Evolutionary conservation across 2,797 vertebrate species (phyloP), one percentile per base, ranked within the genome.

Genomic region (Sorex maritimensis): DNA sequence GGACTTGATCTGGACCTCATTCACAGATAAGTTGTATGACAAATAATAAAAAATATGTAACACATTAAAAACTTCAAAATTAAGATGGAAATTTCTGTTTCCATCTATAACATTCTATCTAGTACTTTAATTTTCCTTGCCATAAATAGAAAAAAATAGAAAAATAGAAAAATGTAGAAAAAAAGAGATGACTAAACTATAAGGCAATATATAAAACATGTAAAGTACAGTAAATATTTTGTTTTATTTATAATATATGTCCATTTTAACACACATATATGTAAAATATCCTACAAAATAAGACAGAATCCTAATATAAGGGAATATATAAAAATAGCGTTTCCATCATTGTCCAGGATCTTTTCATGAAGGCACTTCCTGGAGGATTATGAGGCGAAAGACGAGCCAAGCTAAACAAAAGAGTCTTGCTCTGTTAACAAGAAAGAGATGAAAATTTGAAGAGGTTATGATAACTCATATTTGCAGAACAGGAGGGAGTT

Each of bases 21-120:
- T 41, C 58, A n/a, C 28, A 77, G 5, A n/a, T 1, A 34, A 93
- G 11, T 2, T 79, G 79, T 82, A 74, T 71, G 10, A 73, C 79
- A 78, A 93, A 58, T 80, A 81, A 77, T 52, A 80, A 93, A 81
- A 88, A 10, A 94, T 79, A 83, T 81, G 52, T 24, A 92, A 21
- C 28, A 23, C 34, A 44, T 52, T 92, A 95, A 92, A 90, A 94
- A 49, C 2, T 86, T 81, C 63, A 63, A 91, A 93, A 91, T 77
- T 91, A 82, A 81, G 88, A 81, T 17, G 65, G 0, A 74, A 2
- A 63, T 10, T 81, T 85, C 15, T 77, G 7, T 26, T 94, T 88
- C 38, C 72, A 83, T 34, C 41, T 8, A 87, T 61, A 21, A 73
- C 11, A 92, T 30, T 81, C 41, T 81, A 30, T 72, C 68, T 91